A percentile compares a stretch with the other conserved stretches of the same genome.
Conservation (phyloP, 2,888 invertebrate species). For the Copidosoma aretas region DNA sequence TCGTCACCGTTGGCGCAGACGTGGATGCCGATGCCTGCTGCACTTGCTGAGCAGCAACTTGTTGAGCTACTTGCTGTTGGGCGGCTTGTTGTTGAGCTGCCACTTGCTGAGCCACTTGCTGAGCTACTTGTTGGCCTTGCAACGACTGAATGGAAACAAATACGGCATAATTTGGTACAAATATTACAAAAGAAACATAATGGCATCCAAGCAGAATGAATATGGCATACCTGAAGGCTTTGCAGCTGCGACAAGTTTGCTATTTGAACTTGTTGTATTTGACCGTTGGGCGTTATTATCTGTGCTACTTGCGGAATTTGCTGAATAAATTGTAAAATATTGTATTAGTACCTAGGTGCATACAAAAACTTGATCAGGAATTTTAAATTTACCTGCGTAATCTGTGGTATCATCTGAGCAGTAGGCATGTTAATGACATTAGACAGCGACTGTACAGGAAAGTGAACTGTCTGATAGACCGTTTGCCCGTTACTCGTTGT, state of each 20-base stretch:
- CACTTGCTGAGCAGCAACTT: slow-evolving; percentile 44
- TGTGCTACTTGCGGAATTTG: slow-evolving; percentile 78
- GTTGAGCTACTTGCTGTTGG: slow-evolving; percentile 52
- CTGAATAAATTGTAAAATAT: slow-evolving; percentile 49
- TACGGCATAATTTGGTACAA: neutral
- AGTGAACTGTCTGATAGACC: slow-evolving; percentile 92
- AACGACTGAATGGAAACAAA: slow-evolving; percentile 41
- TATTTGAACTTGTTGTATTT: slow-evolving; percentile 88
- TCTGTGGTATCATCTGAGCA: slow-evolving; percentile 82
- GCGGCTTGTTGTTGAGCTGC: slow-evolving; percentile 46
- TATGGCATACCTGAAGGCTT: slow-evolving; percentile 55
- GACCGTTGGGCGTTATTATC: slow-evolving; percentile 86
- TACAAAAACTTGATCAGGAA: neutral
- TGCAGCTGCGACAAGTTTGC: slow-evolving; percentile 68
- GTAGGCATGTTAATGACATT: slow-evolving; percentile 70
- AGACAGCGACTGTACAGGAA: slow-evolving; percentile 83
- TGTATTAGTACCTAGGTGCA: slow-evolving; percentile 3
- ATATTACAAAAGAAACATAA: neutral
- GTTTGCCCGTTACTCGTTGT: slow-evolving; percentile 86
- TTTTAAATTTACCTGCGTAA: slow-evolving; percentile 69
- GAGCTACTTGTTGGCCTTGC: slow-evolving; percentile 57
- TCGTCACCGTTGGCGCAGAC: slow-evolving; percentile 57
- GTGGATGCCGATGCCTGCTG: slow-evolving; percentile 57
- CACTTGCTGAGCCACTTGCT: slow-evolving; percentile 51
- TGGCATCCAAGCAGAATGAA: neutral